These are phyloP conservation scores for Eutolmus rufibarbis DNA, from an alignment of 2,888 invertebrate genomes.

Conservation along the genomic window DNA sequence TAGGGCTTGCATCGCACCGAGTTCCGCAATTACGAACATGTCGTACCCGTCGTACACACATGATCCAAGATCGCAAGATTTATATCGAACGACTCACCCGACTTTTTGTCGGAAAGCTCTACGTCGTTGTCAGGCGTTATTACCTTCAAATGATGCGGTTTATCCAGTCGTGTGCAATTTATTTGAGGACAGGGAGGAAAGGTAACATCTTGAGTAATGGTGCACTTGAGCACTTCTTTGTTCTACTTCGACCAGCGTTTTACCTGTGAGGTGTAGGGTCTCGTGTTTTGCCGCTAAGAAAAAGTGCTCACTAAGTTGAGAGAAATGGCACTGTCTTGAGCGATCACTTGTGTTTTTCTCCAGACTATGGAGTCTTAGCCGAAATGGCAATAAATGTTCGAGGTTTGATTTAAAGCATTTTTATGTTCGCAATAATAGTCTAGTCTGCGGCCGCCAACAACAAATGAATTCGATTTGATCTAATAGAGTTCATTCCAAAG, in stretches of 20 bases:
- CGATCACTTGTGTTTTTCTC: neutral
- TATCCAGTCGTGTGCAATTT: conserved; percentile 41
- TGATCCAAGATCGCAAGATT: conserved; percentile 27
- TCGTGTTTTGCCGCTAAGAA: neutral
- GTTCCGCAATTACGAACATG: conserved; percentile 21
- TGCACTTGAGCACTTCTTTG: conserved; percentile 36
- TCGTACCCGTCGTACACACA: neutral
- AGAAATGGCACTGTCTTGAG: neutral
- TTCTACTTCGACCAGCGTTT: neutral
- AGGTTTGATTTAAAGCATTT: neutral
- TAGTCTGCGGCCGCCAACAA: neutral
- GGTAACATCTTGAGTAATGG: conserved; percentile 42
- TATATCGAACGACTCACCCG: neutral
- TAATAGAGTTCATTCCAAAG: neutral
- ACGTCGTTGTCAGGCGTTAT: conserved; percentile 30
- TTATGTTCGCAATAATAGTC: neutral
- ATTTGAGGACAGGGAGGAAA: conserved; percentile 25
- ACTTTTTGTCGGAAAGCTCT: neutral
- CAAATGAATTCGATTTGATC: neutral
- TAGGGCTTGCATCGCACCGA: conserved; percentile 12
- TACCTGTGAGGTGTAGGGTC: neutral
- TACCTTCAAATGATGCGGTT: conserved; percentile 43
- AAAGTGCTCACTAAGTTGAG: neutral
- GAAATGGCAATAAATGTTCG: neutral
- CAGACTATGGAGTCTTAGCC: neutral